Percentiles rank a stretch among this genome's conserved stretches.
Conservation (phyloP, 2,888 invertebrate species). For the Nemoura dubitans region DNA sequence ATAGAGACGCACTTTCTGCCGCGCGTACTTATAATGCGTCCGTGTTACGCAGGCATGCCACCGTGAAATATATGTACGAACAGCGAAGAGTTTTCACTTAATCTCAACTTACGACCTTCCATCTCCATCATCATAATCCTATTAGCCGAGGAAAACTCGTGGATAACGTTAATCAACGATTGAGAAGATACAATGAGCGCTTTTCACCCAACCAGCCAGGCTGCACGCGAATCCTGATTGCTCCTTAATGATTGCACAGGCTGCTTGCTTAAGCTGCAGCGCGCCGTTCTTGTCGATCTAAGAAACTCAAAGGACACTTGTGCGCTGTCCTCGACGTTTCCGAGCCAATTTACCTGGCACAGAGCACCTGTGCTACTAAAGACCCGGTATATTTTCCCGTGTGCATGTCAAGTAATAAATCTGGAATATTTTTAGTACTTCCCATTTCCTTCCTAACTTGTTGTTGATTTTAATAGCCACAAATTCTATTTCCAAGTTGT, state of each 20-base stretch:
- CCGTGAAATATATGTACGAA: background rate
- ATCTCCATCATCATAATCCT: background rate
- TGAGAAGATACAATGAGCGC: background rate
- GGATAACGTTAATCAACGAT: slow-evolving; percentile 12
- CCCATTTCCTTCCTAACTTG: slow-evolving; percentile 26
- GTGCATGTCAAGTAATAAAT: slow-evolving; percentile 2
- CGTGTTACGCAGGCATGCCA: background rate
- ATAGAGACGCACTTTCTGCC: slow-evolving; percentile 3
- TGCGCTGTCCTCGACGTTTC: background rate
- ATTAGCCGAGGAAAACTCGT: background rate
- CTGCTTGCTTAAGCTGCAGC: background rate
- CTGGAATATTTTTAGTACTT: background rate
- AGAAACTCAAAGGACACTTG: background rate
- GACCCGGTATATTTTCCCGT: background rate
- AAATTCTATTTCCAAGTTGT: slow-evolving; percentile 1
- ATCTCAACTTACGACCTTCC: slow-evolving; percentile 13
- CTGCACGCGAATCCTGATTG: background rate
- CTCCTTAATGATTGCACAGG: background rate
- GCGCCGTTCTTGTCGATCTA: background rate
- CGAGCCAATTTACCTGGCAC: background rate
- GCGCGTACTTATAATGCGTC: background rate
- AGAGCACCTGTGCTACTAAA: background rate
- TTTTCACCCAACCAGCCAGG: background rate
- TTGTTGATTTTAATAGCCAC: slow-evolving; percentile 26
- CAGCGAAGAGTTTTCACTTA: slow-evolving; percentile 9